Evolutionary conservation across 2,797 vertebrate genomes (phyloP).

Genomic region (Chiroxiphia lanceolata): DNA sequence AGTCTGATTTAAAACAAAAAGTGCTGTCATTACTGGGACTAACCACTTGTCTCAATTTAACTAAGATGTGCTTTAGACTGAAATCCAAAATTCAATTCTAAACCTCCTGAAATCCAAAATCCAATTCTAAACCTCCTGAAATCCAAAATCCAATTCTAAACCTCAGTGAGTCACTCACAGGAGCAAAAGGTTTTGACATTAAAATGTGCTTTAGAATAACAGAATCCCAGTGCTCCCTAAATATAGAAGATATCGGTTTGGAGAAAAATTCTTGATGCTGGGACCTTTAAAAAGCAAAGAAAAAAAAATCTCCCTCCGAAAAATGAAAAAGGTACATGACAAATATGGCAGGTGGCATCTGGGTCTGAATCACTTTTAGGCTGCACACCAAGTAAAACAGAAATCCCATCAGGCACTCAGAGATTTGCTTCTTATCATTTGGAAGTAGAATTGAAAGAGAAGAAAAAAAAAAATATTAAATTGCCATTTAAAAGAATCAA

Average conservation of each 20-base stretch:
- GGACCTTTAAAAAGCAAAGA: not conserved
- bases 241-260: not conserved
- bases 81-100: not conserved
- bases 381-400: not conserved
- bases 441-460: not conserved
- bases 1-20: not conserved
- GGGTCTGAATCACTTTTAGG: not conserved
- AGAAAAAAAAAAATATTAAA: not conserved
- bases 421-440: not conserved
- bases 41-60: not conserved
- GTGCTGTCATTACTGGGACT: not conserved
- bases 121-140: not conserved
- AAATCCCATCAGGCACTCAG: not conserved
- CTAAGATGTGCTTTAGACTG: not conserved
- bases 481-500: not conserved
- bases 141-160: not conserved
- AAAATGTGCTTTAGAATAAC: not conserved
- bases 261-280: not conserved
- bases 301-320: rapidly evolving
- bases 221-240: not conserved
- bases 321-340: not conserved
- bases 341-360: not conserved
- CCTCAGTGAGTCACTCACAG: not conserved
- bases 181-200: not conserved
- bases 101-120: not conserved